Evolutionary conservation across 1,140 invertebrate species (phyloP).

Genomic region (Aphis gossypii): DNA sequence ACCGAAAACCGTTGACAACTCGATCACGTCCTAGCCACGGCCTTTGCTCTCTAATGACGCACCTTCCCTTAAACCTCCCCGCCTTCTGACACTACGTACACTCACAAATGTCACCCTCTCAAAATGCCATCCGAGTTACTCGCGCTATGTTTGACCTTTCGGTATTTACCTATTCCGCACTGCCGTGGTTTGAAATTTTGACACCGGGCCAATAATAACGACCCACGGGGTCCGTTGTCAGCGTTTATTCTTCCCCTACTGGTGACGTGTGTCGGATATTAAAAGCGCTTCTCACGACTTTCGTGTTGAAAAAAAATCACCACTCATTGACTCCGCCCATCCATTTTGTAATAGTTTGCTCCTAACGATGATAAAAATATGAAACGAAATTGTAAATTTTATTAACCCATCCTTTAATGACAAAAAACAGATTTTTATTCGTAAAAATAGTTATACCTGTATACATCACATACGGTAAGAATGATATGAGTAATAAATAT

Average conservation of each 20-base stretch:
- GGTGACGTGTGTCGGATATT: conserved; percentile 48
- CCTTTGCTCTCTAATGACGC: conserved; percentile 56
- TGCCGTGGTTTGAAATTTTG: conserved; percentile 42
- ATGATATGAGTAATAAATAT: neutral
- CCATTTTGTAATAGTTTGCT: neutral
- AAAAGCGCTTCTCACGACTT: conserved; percentile 19
- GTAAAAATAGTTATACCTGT: neutral
- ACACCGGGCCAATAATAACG: conserved; percentile 53
- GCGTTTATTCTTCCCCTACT: conserved; percentile 20
- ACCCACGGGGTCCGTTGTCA: conserved; percentile 35
- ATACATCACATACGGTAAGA: too few relatives aligned
- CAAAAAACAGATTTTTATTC: neutral
- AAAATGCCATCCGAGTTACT: conserved; percentile 51
- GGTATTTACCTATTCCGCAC: conserved; percentile 51
- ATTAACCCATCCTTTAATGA: neutral
- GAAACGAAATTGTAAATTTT: neutral
- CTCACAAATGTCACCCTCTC: conserved; percentile 54
- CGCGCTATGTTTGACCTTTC: conserved; percentile 47
- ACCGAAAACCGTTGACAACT: conserved; percentile 58
- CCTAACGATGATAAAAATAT: neutral
- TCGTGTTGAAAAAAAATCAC: conserved; percentile 16
- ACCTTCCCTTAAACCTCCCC: neutral
- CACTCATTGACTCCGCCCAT: neutral
- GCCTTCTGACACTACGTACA: neutral
- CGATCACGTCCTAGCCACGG: conserved; percentile 54